Base-by-base conservation (phyloP, 2,113 vertebrate species). In the Condylura cristata region DNA sequence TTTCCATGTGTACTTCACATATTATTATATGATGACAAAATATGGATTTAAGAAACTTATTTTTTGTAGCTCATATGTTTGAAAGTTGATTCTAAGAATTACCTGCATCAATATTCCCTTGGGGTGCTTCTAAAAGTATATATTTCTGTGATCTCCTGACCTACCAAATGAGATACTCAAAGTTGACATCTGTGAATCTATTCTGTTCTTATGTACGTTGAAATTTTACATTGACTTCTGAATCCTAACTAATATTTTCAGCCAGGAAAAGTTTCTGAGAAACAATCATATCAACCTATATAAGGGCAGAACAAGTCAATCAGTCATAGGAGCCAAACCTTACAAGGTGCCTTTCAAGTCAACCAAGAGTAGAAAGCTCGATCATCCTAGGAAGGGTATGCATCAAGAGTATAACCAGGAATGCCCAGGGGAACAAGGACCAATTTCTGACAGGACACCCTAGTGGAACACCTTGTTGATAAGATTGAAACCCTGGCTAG, bases 1-100 rank as follows among this genome's bases (percentile, higher is more conserved):
- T 65, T 39, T 65, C 46, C 6, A 51, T 70, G 84, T 76, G 39
- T 26, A 30, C 10, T 74, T 87, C 75, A 76, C 48, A 41, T 74
- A 58, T 90, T 96, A 20, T 93, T 83, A 53, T 65, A 41, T n/a
- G 17, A 13, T 32, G 16, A 9, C 39, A 82, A 70, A 11, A 66
- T 48, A 85, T 61, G 44, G 18, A 56, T 75, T 65, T 51, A n/a
- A 95, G 41, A 83, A 83, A 48, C 17, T 56, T 78, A 90, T 71
- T 51, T 74, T 84, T 93, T 81, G 44, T 71, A 70, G 87, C 88
- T 88, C 16, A 82, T 14, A 37, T 53, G 71, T 89, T 68, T 75
- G 41, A 81, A 87, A 65, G 46, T 34, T 12, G 94, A 44, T 60
- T 90, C 66, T 34, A 68, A 92, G 48, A 68, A 86, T 65, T 30